Percentiles rank a stretch among this genome's conserved stretches.
phyloP scores from a whole-genome alignment of 2,888 invertebrate species.

The Drosophila rubida region DNA sequence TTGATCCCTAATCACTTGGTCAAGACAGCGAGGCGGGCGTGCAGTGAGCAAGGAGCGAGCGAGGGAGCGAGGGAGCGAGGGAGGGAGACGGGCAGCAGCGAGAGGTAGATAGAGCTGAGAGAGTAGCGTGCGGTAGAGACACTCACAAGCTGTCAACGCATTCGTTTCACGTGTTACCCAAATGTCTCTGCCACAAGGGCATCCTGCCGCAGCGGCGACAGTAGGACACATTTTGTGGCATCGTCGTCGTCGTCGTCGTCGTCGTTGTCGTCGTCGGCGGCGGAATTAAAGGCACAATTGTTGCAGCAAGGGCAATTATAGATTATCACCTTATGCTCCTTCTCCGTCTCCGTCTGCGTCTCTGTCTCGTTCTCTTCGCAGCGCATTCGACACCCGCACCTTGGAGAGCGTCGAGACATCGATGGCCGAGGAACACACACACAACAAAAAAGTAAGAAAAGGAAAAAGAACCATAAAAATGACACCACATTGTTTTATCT shows the following conservation, averaged over 20 bases:
- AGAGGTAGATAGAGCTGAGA: background rate
- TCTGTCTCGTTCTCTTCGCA: slow-evolving; percentile 5
- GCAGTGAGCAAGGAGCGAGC: background rate
- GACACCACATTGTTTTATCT: slow-evolving; percentile 81
- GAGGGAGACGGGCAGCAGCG: slow-evolving; percentile 16
- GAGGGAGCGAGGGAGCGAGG: background rate
- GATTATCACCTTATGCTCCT: slow-evolving; percentile 66
- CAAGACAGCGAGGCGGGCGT: slow-evolving; percentile 14
- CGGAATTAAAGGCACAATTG: slow-evolving; percentile 77
- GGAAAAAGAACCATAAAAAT: slow-evolving; percentile 74
- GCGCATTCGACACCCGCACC: slow-evolving; percentile 38
- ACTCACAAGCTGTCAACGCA: slow-evolving; percentile 74
- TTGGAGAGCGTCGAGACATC: slow-evolving; percentile 24
- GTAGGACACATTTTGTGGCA: slow-evolving; percentile 58
- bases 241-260: slow-evolving; percentile 65
- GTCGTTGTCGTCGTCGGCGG: no score
- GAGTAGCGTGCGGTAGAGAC: slow-evolving; percentile 18
- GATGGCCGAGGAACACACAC: slow-evolving; percentile 39
- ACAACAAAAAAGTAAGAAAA: no score
- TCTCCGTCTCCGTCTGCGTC: slow-evolving; percentile 16
- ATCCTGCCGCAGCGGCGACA: slow-evolving; percentile 36
- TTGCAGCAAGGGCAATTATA: slow-evolving; percentile 76
- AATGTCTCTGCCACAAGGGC: slow-evolving; percentile 53
- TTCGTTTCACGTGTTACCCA: slow-evolving; percentile 74
- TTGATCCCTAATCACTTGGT: slow-evolving; percentile 74